Percentiles rank a stretch among this genome's conserved stretches.
Evolutionary conservation across 2,797 vertebrate species (phyloP).

Genomic region (Sebastes umbrosus): DNA sequence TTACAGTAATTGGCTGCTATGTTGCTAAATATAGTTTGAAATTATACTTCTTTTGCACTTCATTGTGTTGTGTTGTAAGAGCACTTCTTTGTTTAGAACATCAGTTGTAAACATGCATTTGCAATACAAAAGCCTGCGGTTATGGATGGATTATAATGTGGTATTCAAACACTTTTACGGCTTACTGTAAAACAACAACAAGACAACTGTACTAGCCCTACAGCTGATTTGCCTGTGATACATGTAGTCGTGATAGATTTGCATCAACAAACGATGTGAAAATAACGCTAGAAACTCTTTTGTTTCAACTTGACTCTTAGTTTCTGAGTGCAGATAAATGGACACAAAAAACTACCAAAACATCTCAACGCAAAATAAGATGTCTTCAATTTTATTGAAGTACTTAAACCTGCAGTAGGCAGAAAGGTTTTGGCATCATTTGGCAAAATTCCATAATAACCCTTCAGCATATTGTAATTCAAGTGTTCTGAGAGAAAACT

Average conservation of each 20-base stretch:
- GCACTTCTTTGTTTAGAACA: background rate
- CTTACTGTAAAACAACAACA: background rate
- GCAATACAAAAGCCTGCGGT: background rate
- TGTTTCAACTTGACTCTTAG: constrained; percentile 6
- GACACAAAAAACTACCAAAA: background rate
- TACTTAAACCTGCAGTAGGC: background rate
- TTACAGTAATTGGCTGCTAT: background rate
- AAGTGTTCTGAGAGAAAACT: no score
- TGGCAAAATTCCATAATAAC: no score
- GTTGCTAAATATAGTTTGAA: background rate
- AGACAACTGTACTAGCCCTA: background rate
- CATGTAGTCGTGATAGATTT: constrained; percentile 27
- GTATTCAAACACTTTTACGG: background rate
- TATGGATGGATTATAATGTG: background rate
- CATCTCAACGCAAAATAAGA: background rate
- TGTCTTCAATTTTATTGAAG: background rate
- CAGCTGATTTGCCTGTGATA: constrained; percentile 38
- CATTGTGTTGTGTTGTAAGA: background rate
- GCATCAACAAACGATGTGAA: constrained; percentile 34
- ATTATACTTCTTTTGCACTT: background rate
- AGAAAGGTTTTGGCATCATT: no score
- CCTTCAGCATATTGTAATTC: no score
- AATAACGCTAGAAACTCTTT: constrained; percentile 12
- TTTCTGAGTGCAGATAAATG: background rate
- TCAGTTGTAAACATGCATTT: background rate